Percentiles rank a stretch among this genome's conserved stretches.
These are phyloP conservation scores for Diglossa cyanea DNA, from an alignment of 2,797 vertebrate genomes.

Conservation along the genomic window DNA sequence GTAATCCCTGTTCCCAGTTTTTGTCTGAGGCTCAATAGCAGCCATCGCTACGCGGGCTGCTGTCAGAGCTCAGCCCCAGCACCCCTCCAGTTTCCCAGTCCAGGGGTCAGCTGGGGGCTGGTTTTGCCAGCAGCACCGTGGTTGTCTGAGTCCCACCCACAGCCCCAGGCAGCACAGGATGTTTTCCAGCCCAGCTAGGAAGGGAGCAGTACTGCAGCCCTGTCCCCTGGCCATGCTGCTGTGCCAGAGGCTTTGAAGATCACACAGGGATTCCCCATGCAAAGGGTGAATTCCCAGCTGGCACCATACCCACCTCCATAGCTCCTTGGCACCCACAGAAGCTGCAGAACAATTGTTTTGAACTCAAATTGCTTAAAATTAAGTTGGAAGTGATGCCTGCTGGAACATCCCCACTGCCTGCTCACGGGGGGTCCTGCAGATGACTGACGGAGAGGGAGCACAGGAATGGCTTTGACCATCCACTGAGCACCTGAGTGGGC, in stretches of 20 bases:
- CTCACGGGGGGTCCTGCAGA: not conserved
- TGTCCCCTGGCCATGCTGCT: not conserved
- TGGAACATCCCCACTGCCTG: not conserved
- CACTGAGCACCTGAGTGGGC: not conserved
- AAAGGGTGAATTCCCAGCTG: slow-evolving; percentile 48
- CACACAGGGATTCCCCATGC: slow-evolving; percentile 4
- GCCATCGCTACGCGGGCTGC: not conserved
- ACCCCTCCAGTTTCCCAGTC: not conserved
- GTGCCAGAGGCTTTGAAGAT: not conserved
- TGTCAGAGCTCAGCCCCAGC: not conserved
- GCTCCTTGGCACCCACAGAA: not conserved
- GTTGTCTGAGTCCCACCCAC: not conserved
- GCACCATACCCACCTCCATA: not conserved
- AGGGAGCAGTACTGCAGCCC: accelerated
- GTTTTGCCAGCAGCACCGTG: not conserved
- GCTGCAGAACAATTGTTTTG: not conserved
- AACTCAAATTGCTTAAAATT: not conserved
- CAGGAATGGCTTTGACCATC: not conserved
- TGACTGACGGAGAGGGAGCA: not conserved
- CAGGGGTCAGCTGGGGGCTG: not conserved
- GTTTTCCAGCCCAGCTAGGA: not conserved
- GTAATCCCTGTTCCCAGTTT: not conserved
- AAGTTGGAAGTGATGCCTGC: not conserved
- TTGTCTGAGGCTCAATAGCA: not conserved
- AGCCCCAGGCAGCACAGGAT: not conserved